A percentile compares a stretch with the other conserved stretches of the same genome.
Conservation (phyloP, 2,113 vertebrate genomes). For the Zosterops hypoxanthus region DNA sequence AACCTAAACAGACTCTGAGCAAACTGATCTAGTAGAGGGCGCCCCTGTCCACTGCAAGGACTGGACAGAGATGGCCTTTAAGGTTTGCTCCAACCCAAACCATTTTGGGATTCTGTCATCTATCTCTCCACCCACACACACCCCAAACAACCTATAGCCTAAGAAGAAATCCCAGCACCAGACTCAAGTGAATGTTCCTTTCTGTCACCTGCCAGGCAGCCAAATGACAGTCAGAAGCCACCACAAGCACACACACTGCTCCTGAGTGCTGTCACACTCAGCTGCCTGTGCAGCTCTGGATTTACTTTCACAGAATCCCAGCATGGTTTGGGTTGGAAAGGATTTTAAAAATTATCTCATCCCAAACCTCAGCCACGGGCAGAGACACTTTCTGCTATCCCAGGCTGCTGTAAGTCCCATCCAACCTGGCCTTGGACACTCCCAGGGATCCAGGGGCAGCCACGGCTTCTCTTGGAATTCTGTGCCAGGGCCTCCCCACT, state of each 20-base stretch:
- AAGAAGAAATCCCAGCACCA: not conserved
- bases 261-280: not conserved
- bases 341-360: not conserved
- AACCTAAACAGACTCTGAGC: not conserved
- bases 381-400: not conserved
- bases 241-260: not conserved
- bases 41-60: not conserved
- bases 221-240: not conserved
- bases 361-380: not conserved
- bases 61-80: not conserved
- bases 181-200: not conserved
- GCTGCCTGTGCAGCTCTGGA: not conserved
- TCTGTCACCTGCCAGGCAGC: not conserved
- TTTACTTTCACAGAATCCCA: not conserved
- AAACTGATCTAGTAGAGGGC: not conserved
- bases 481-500: not conserved
- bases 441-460: not conserved
- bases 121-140: not conserved
- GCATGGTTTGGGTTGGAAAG: not conserved
- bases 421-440: not conserved
- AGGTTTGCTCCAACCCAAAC: not conserved
- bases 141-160: not conserved
- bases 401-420: rapidly evolving
- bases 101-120: not conserved
- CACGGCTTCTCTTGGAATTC: not conserved